Conservation (phyloP, 1,140 invertebrate species). For the Choristoneura fumiferana region DNA sequence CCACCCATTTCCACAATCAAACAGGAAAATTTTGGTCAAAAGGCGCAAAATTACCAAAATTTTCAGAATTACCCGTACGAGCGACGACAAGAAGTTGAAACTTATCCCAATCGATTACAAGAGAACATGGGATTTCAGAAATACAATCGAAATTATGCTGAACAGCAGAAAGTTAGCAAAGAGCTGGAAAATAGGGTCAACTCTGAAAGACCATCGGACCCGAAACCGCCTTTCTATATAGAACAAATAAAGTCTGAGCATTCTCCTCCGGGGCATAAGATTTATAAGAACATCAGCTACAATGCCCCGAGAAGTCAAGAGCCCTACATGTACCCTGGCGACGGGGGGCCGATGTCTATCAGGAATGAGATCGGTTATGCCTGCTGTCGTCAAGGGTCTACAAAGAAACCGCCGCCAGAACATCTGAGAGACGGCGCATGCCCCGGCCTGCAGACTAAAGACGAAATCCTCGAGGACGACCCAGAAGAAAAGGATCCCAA, state of each 20-base stretch:
- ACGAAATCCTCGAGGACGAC: slow-evolving; percentile 82
- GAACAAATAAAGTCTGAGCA: slow-evolving; percentile 78
- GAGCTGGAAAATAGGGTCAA: slow-evolving; percentile 39
- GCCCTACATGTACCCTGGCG: slow-evolving; percentile 81
- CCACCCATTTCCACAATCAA: slow-evolving; percentile 78
- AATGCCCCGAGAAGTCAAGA: slow-evolving; percentile 56
- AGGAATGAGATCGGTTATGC: slow-evolving; percentile 81
- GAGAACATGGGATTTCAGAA: slow-evolving; percentile 67
- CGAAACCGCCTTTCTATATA: slow-evolving; percentile 71
- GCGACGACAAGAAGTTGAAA: slow-evolving; percentile 44
- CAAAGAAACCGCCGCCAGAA: slow-evolving; percentile 83
- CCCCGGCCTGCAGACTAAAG: slow-evolving; percentile 84
- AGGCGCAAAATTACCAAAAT: slow-evolving; percentile 46
- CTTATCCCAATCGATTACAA: slow-evolving; percentile 46
- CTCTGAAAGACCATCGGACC: slow-evolving; percentile 39
- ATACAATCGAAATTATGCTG: slow-evolving; percentile 53
- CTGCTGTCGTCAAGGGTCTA: slow-evolving; percentile 85
- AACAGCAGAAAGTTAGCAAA: slow-evolving; percentile 41
- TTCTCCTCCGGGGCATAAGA: slow-evolving; percentile 75
- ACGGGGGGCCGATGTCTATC: slow-evolving; percentile 81
- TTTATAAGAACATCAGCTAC: slow-evolving; percentile 74
- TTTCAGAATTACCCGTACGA: slow-evolving; percentile 55
- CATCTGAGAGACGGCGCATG: slow-evolving; percentile 86
- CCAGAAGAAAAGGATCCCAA: slow-evolving; percentile 70
- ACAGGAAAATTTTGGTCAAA: slow-evolving; percentile 68